A percentile compares a stretch with the other conserved stretches of the same genome.
Conservation (phyloP, 2,888 invertebrate genomes). For the Criorhina ranunculi region DNA sequence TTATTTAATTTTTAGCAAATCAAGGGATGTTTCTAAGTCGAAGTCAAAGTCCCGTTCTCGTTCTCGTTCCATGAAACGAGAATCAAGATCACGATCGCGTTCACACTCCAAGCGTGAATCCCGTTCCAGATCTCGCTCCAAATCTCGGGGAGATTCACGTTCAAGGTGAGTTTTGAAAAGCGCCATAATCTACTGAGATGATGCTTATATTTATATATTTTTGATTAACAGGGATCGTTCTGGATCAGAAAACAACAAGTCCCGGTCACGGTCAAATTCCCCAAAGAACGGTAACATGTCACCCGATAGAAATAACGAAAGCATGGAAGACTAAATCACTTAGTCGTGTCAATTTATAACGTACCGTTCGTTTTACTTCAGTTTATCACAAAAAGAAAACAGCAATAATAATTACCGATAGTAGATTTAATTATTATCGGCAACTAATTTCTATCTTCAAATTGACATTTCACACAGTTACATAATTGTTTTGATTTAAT, state of each 20-base stretch:
- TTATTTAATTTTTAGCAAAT: slow-evolving; percentile 85
- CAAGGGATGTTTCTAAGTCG: slow-evolving; percentile 88
- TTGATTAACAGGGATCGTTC: slow-evolving; percentile 87
- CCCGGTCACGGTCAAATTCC: slow-evolving; percentile 86
- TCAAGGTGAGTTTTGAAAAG: slow-evolving; percentile 83
- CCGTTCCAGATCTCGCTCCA: slow-evolving; percentile 85
- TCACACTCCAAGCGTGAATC: slow-evolving; percentile 84
- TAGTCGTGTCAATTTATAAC: slow-evolving; percentile 44
- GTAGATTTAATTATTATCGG: slow-evolving; percentile 57
- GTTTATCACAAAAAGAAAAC: slow-evolving; percentile 42
- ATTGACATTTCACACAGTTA: slow-evolving; percentile 74
- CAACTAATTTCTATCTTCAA: slow-evolving; percentile 43
- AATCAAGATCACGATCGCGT: slow-evolving; percentile 83
- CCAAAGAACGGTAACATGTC: slow-evolving; percentile 85
- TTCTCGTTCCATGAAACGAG: slow-evolving; percentile 85
- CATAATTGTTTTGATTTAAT: slow-evolving; percentile 71
- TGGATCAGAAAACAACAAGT: slow-evolving; percentile 88
- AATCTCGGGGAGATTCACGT: slow-evolving; percentile 85
- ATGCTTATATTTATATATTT: background rate
- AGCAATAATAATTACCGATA: slow-evolving; percentile 38
- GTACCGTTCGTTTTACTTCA: slow-evolving; percentile 58
- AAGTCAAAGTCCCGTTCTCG: slow-evolving; percentile 87
- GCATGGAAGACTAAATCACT: slow-evolving; percentile 84
- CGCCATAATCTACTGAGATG: slow-evolving; percentile 18
- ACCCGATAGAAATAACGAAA: slow-evolving; percentile 85